Conservation (phyloP, 2,113 vertebrate species). For the Amblyornis subalaris region DNA sequence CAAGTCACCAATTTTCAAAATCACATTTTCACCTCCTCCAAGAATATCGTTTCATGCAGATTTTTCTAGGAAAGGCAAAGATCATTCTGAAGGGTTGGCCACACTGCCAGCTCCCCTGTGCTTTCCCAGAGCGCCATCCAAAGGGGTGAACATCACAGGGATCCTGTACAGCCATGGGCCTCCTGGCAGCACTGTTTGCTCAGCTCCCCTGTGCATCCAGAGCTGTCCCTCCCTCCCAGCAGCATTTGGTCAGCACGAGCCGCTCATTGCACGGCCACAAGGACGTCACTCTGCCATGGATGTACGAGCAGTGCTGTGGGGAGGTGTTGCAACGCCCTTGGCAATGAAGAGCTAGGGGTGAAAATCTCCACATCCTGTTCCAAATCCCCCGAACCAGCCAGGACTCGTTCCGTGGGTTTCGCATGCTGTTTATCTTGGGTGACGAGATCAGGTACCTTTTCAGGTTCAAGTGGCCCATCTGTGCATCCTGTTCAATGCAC, state of each 20-base stretch:
- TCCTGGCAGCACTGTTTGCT: background rate
- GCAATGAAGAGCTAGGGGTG: background rate
- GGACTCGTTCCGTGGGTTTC: conserved; percentile 17
- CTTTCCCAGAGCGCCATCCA: background rate
- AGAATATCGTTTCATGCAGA: background rate
- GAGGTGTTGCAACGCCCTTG: background rate
- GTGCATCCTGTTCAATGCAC: background rate
- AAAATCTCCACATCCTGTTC: conserved; percentile 32
- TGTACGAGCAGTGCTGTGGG: background rate
- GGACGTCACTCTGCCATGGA: background rate
- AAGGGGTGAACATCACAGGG: background rate
- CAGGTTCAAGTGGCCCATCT: background rate
- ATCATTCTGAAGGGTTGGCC: background rate
- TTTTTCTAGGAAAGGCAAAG: background rate
- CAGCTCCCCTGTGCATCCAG: background rate
- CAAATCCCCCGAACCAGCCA: background rate
- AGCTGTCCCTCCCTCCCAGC: background rate
- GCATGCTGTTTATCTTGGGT: conserved; percentile 46
- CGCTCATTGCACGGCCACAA: background rate
- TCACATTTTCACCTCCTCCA: background rate
- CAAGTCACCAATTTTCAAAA: background rate
- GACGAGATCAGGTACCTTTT: conserved; percentile 43
- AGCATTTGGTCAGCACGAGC: background rate
- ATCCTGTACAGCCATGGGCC: fast-evolving
- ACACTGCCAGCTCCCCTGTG: background rate